Base-by-base conservation (phyloP, 2,888 invertebrate species). In the Lagria hirta region DNA sequence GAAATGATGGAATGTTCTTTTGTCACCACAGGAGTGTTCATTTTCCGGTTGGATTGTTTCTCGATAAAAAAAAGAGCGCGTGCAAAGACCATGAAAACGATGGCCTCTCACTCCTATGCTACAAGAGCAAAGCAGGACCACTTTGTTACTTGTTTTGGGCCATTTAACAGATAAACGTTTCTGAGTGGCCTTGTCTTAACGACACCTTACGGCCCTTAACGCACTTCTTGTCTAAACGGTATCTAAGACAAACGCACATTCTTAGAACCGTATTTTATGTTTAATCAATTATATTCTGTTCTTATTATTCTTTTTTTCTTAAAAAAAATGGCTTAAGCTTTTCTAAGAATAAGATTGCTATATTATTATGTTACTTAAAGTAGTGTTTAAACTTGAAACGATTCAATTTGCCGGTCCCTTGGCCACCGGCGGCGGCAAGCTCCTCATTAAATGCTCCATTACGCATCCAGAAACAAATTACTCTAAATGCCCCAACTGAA, bases 1-100 rank as follows among this genome's bases (percentile, higher is more conserved):
- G 72, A 73, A 73, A 73, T 73, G 73, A 73, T 71, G 69, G 70
- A 73, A 66, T 65, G 72, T 65, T 69, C 69, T 71, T 69, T 71
- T 70, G 71, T 71, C 71, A 69, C 72, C 72, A 65, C 72, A 70
- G 69, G 72, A 72, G 66, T 61, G 71, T 72, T 73, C 72, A 73
- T 73, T 73, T 73, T 73, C 73, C 73, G 71, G 71, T 71, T 65
- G 72, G 71, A 70, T 71, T 72, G 66, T 55, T 57, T 52, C 58
- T 65, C 70, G 71, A 71, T 71, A 72, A 71, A 72, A 70, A n/a
- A 69, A 61, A 60, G 61, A 61, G 63, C 62, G 65, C 58, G 62
- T 43, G 66, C 69, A 68, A 64, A 64, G 62, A 69, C 64, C 70
- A 66, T 70, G 70, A 72, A 70, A 71, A 69, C 67, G n/a, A n/a